Conservation (phyloP, 2,888 invertebrate genomes). For the Dicyrtomina minuta region DNA sequence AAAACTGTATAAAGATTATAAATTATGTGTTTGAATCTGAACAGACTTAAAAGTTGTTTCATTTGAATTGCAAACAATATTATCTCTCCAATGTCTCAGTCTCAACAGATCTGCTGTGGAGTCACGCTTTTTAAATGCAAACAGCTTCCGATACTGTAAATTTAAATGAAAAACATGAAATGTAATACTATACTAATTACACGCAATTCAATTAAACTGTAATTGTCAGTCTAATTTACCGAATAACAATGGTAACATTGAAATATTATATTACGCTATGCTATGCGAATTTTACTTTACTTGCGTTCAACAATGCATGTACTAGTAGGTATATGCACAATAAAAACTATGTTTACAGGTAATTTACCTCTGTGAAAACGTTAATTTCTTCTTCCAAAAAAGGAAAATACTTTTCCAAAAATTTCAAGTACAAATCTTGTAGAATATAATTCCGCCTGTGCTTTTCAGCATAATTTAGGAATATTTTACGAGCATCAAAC, state of each 20-base stretch:
- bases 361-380: conserved; percentile 19
- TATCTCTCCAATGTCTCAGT: neutral
- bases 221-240: neutral
- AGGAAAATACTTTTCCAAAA: conserved; percentile 39
- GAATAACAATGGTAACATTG: neutral
- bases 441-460: conserved; percentile 38
- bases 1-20: too few species aligned
- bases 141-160: neutral
- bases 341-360: neutral
- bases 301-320: too few species aligned
- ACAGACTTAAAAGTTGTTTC: neutral
- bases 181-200: too few species aligned
- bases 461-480: conserved; percentile 28
- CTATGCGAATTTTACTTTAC: neutral
- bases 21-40: neutral
- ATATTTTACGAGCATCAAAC: conserved; percentile 31
- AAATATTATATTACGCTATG: too few species aligned
- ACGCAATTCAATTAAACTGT: too few species aligned
- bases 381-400: conserved; percentile 29
- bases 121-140: neutral
- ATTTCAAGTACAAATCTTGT: conserved; percentile 36
- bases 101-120: neutral
- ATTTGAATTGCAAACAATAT: neutral
- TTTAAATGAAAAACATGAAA: too few species aligned
- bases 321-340: neutral